Conservation (phyloP, 2,113 vertebrate genomes). For the Indri indri region DNA sequence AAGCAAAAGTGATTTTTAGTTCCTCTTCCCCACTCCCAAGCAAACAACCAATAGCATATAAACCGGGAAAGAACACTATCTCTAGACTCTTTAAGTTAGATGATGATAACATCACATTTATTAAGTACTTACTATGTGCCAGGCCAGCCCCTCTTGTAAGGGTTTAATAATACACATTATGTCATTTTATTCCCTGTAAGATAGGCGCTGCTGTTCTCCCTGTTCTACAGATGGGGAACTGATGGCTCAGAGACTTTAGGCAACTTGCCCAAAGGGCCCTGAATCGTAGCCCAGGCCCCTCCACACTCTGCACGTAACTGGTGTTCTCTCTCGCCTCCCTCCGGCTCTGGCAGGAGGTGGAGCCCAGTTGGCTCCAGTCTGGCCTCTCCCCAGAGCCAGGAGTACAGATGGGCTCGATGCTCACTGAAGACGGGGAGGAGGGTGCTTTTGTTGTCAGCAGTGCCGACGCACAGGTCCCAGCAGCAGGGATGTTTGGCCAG, state of each 20-base stretch:
- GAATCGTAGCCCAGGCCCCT: accelerated
- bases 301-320: background rate
- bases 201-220: background rate
- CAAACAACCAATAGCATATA: background rate
- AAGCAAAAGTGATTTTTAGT: background rate
- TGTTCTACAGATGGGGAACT: background rate
- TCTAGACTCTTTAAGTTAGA: background rate
- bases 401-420: background rate
- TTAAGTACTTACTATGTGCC: too few species aligned
- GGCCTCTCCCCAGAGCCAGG: background rate
- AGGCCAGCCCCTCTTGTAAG: background rate
- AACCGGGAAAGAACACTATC: background rate
- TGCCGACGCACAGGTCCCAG: accelerated
- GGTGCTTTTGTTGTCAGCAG: accelerated
- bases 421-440: accelerated
- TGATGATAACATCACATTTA: background rate
- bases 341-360: background rate
- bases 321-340: accelerated
- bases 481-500: background rate
- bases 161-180: background rate
- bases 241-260: background rate
- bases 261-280: background rate
- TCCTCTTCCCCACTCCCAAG: background rate
- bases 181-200: background rate
- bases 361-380: background rate